A percentile compares a stretch with the other conserved stretches of the same genome.
These are phyloP conservation scores for Holotrichia oblita DNA, from an alignment of 1,140 invertebrate genomes.

Conservation along the genomic window DNA sequence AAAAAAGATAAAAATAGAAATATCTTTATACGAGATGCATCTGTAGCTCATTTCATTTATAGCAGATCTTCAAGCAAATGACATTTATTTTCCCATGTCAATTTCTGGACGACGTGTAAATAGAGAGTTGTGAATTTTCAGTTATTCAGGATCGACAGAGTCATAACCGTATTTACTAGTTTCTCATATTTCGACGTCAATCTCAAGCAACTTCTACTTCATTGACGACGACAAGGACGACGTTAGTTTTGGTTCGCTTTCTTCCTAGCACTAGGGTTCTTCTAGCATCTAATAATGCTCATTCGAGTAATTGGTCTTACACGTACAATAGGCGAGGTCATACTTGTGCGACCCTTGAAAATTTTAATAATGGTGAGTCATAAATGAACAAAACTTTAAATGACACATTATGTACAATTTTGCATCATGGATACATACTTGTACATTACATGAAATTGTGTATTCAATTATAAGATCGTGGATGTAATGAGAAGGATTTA, in stretches of 20 bases:
- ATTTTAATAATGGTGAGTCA: neutral
- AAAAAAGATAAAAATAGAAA: neutral
- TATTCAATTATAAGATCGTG: neutral
- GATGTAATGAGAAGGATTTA: neutral
- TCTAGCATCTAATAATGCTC: neutral
- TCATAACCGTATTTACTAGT: neutral
- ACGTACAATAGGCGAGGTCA: neutral
- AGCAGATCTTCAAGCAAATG: neutral
- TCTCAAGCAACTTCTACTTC: neutral
- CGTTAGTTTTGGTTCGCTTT: neutral
- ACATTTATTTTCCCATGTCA: slow-evolving; percentile 13
- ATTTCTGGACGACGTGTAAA: neutral
- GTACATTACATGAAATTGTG: neutral
- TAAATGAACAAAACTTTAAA: neutral
- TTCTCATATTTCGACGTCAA: neutral
- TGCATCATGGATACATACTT: neutral
- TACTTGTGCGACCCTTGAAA: neutral
- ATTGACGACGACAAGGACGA: neutral
- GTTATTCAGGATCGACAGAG: neutral
- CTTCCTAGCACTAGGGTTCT: neutral
- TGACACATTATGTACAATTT: neutral
- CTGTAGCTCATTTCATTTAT: neutral
- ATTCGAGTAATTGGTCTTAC: neutral
- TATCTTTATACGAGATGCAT: neutral
- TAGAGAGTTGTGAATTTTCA: neutral